These are phyloP conservation scores for Heterodera schachtii DNA, from an alignment of 1,140 invertebrate species.

Conservation along the genomic window DNA sequence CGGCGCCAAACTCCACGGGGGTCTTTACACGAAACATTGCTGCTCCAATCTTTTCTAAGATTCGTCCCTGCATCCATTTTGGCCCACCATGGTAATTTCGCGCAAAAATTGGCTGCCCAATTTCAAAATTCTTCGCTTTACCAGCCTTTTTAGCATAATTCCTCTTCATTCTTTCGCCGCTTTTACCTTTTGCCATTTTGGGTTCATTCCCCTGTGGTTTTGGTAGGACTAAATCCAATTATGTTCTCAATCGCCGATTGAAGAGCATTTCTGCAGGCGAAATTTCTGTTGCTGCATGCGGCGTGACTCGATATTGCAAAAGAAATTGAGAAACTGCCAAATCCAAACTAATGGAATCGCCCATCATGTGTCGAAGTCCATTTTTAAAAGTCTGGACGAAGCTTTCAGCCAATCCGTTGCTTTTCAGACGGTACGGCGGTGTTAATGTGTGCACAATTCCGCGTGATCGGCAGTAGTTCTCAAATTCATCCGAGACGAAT, in stretches of 20 bases:
- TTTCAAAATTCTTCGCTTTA: too few relatives aligned
- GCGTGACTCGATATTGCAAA: too few relatives aligned
- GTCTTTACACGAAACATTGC: too few relatives aligned
- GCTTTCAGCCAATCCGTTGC: conserved; percentile 63
- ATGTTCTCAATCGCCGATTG: not conserved
- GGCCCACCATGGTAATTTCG: too few relatives aligned
- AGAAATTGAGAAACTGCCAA: not conserved
- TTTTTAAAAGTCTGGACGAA: conserved; percentile 63
- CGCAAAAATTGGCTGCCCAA: too few relatives aligned
- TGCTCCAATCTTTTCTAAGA: too few relatives aligned
- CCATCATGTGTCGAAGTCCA: not conserved
- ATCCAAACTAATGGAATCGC: not conserved
- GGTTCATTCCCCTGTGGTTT: not conserved
- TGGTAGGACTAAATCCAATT: not conserved
- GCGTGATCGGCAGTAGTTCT: conserved; percentile 45
- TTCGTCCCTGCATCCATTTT: too few relatives aligned
- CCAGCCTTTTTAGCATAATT: too few relatives aligned
- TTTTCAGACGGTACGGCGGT: conserved; percentile 59
- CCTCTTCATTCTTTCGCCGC: too few relatives aligned
- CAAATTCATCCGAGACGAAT: conserved; percentile 62
- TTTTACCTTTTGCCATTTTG: too few relatives aligned
- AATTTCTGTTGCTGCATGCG: not conserved
- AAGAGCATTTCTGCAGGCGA: not conserved
- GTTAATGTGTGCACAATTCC: conserved; percentile 51
- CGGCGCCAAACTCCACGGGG: too few relatives aligned